Evolutionary conservation across 92 coral and sea anemone genomes (phyloP).

Genomic region (Phenganax marumi): DNA sequence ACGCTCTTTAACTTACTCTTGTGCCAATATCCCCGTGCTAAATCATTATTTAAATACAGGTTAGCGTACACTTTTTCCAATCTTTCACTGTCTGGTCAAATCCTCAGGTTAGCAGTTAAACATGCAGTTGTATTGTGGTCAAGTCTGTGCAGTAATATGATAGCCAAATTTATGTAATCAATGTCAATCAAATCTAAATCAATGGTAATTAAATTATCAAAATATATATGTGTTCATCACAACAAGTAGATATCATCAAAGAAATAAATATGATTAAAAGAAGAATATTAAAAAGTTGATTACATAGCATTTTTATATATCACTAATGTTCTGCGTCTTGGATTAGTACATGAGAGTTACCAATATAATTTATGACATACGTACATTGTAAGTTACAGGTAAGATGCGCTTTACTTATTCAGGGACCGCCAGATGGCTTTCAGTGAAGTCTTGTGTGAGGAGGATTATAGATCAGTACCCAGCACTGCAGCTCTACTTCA

Average conservation of each 20-base stretch:
- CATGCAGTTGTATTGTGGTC: not conserved
- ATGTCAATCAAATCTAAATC: too few species aligned
- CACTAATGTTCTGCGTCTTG: not conserved
- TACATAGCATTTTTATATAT: not conserved
- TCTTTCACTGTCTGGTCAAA: too few species aligned
- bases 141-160: slow-evolving; percentile 1
- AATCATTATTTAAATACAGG: not conserved
- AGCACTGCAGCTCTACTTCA: slow-evolving; percentile 14
- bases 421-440: slow-evolving; percentile 15
- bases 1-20: not conserved
- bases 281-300: not conserved
- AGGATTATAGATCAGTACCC: slow-evolving; percentile 12
- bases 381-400: not conserved
- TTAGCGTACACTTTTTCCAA: not conserved
- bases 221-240: too few species aligned
- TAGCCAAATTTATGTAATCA: not conserved
- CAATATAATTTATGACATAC: not conserved
- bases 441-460: slow-evolving; percentile 2
- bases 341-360: not conserved
- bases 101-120: slow-evolving; percentile 9
- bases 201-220: too few species aligned
- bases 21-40: slow-evolving; percentile 11
- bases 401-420: not conserved
- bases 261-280: not conserved
- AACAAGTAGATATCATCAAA: not conserved